A percentile compares a stretch with the other conserved stretches of the same genome.
Evolutionary conservation across 2,113 vertebrate species (phyloP).

Genomic region (Daubentonia madagascariensis): DNA sequence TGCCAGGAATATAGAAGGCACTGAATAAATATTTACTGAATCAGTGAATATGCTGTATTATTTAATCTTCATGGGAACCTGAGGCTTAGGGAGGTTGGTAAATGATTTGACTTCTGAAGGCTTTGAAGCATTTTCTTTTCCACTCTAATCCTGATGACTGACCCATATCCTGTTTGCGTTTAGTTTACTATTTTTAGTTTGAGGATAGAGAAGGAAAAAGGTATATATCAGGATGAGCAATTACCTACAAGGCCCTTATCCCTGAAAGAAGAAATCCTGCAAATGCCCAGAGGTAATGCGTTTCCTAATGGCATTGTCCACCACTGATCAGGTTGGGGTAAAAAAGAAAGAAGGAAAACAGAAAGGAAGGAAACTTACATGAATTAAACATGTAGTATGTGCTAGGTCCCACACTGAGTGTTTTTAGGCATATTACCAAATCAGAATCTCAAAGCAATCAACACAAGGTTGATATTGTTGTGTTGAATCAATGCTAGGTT

Average conservation of each 20-base stretch:
- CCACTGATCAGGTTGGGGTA: neutral
- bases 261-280: neutral
- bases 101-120: neutral
- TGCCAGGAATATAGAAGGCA: neutral
- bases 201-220: neutral
- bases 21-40: slow-evolving; percentile 34
- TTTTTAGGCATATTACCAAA: neutral
- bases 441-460: neutral
- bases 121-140: neutral
- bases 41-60: neutral
- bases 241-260: neutral
- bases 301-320: neutral
- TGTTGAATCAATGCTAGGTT: neutral
- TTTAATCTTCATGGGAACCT: neutral
- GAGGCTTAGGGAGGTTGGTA: neutral
- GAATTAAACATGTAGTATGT: neutral
- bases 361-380: neutral
- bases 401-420: neutral
- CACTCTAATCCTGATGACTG: neutral
- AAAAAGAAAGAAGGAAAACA: neutral
- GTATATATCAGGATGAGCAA: neutral
- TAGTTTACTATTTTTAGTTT: slow-evolving; percentile 37
- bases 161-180: neutral
- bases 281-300: neutral
- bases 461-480: neutral